A percentile compares a stretch with the other conserved stretches of the same genome.
phyloP scores from a whole-genome alignment of 1,140 invertebrate genomes.

The Drosophila kanapiae region DNA sequence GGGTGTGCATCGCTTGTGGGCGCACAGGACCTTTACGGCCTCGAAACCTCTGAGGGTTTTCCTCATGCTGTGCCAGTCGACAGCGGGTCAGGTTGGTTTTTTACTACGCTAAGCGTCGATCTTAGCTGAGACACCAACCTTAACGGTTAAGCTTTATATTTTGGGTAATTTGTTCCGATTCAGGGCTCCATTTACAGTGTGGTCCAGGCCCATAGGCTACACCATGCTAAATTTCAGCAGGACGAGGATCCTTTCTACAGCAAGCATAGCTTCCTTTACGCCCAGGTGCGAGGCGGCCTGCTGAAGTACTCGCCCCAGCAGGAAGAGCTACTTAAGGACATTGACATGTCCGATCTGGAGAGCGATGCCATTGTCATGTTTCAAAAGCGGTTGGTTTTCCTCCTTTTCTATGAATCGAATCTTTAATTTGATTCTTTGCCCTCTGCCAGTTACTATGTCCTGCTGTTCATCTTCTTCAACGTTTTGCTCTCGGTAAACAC shows the following conservation, averaged over 20 bases:
- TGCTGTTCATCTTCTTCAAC: constrained; percentile 88
- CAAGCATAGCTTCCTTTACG: constrained; percentile 93
- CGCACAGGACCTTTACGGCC: constrained; percentile 94
- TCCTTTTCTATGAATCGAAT: too few relatives aligned
- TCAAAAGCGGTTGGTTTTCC: constrained; percentile 89
- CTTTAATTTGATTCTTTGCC: neutral
- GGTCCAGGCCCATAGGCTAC: constrained; percentile 93
- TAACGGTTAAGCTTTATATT: neutral
- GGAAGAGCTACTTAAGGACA: constrained; percentile 88
- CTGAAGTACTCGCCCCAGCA: constrained; percentile 90
- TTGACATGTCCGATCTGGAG: constrained; percentile 95
- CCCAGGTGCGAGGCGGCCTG: constrained; percentile 91
- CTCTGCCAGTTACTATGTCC: constrained; percentile 89
- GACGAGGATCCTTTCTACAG: constrained; percentile 96
- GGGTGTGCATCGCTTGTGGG: constrained; percentile 96
- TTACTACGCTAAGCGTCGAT: constrained; percentile 19
- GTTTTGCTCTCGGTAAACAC: constrained; percentile 90
- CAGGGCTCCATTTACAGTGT: constrained; percentile 91
- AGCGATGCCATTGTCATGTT: constrained; percentile 94
- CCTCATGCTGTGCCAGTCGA: constrained; percentile 92
- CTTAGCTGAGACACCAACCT: constrained; percentile 55
- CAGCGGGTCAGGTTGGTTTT: constrained; percentile 92
- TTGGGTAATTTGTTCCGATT: neutral
- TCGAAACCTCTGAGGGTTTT: constrained; percentile 89
- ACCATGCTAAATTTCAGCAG: constrained; percentile 95